phyloP scores from a whole-genome alignment of 2,888 invertebrate genomes.

The Pterostichus niger region DNA sequence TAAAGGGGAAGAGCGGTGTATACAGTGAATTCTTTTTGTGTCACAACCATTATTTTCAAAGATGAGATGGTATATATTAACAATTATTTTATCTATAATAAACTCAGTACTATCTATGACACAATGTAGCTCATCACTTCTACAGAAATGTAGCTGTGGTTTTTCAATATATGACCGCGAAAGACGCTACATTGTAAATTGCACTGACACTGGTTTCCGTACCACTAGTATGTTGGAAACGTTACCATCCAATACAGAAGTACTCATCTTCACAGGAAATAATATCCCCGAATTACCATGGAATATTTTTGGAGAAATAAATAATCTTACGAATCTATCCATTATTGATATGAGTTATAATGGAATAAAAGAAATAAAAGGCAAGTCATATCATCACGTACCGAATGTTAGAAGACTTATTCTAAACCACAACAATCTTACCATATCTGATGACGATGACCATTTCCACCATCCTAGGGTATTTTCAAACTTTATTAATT shows the following conservation, averaged over 20 bases:
- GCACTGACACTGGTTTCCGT: conserved; percentile 82
- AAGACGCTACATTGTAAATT: conserved; percentile 83
- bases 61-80: conserved; percentile 9
- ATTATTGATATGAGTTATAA: conserved; percentile 88
- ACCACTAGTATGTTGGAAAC: conserved; percentile 81
- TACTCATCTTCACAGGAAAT: conserved; percentile 87
- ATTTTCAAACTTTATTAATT: conserved; percentile 84
- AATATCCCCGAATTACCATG: conserved; percentile 82
- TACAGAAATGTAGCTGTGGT: conserved; percentile 80
- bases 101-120: neutral
- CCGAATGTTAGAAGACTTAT: conserved; percentile 83
- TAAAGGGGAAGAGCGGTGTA: neutral
- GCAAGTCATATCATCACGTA: conserved; percentile 87
- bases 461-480: conserved; percentile 84
- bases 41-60: conserved; percentile 31
- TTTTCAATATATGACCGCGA: conserved; percentile 78
- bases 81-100: conserved; percentile 12
- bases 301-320: conserved; percentile 85
- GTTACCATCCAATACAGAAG: conserved; percentile 83
- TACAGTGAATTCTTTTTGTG: conserved; percentile 22
- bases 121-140: conserved; percentile 65
- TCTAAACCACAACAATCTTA: conserved; percentile 85
- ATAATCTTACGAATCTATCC: conserved; percentile 80
- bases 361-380: conserved; percentile 84
- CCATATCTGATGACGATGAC: conserved; percentile 79